Conservation (phyloP, 2,888 invertebrate species). For the Rhabditoides inermis region DNA sequence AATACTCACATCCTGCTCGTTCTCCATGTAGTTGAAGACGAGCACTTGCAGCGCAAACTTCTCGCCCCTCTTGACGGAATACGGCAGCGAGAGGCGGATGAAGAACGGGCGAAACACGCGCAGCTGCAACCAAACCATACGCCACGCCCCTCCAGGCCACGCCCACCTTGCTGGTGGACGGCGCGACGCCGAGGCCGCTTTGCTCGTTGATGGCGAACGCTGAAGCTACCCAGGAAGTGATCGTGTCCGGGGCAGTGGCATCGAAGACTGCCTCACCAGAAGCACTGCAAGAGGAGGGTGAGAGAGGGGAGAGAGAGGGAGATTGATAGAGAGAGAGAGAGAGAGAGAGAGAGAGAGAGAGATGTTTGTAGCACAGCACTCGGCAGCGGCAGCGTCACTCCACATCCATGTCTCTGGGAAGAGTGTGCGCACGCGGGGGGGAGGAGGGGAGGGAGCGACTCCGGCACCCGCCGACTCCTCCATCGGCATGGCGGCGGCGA, state of each 20-base stretch:
- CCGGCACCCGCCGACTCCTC: background rate
- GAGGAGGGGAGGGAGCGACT: background rate
- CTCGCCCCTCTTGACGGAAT: slow-evolving; percentile 79
- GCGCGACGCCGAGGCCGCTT: slow-evolving; percentile 69
- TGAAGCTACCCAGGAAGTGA: slow-evolving; percentile 75
- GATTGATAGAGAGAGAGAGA: no score
- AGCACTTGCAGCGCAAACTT: slow-evolving; percentile 69
- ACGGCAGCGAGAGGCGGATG: slow-evolving; percentile 76
- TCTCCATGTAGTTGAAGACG: slow-evolving; percentile 68
- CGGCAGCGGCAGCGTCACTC: background rate
- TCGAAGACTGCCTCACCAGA: slow-evolving; percentile 59
- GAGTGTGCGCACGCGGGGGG: slow-evolving; percentile 13
- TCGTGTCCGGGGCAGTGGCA: slow-evolving; percentile 69
- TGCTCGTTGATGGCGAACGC: slow-evolving; percentile 73
- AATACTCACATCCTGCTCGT: slow-evolving; percentile 59
- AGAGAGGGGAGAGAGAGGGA: no score
- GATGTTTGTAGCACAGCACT: no score
- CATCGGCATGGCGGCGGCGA: background rate
- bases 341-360: background rate
- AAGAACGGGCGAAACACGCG: slow-evolving; percentile 77
- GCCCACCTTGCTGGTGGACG: slow-evolving; percentile 51
- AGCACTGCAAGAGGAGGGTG: slow-evolving; percentile 52
- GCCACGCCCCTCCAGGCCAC: no score
- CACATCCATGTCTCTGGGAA: slow-evolving; percentile 41
- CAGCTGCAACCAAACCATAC: slow-evolving; percentile 54